Conservation (phyloP, 2,888 invertebrate genomes). For the Nebria brevicollis region DNA sequence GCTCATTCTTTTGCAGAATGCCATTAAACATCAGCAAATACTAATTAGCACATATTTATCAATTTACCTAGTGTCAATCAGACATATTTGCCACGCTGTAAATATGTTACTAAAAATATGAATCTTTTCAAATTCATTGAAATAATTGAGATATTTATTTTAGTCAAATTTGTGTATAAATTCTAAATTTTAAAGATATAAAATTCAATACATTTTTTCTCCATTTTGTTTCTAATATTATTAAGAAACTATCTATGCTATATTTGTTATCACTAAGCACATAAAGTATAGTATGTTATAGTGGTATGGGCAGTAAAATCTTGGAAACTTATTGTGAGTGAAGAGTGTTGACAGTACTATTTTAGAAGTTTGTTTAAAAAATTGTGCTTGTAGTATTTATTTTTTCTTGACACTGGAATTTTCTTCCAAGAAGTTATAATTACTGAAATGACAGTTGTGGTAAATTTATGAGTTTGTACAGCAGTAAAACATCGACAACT, state of each 20-base stretch:
- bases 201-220: too few relatives aligned
- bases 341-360: conserved; percentile 19
- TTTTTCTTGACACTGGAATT: conserved; percentile 56
- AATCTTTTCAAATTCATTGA: too few relatives aligned
- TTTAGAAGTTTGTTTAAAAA: conserved; percentile 56
- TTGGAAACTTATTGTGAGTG: neutral
- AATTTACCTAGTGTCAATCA: conserved; percentile 29
- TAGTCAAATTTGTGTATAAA: too few relatives aligned
- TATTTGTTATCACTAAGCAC: neutral
- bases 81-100: neutral
- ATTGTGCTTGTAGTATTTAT: conserved; percentile 52
- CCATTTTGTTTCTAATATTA: too few relatives aligned
- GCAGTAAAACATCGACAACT: conserved; percentile 52
- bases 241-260: neutral
- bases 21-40: conserved; percentile 44
- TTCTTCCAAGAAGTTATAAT: conserved; percentile 56
- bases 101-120: too few relatives aligned
- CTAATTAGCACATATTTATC: conserved; percentile 44
- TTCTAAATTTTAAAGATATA: too few relatives aligned
- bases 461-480: conserved; percentile 55
- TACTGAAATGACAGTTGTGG: conserved; percentile 51
- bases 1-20: conserved; percentile 43
- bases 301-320: neutral
- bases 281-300: neutral
- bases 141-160: too few relatives aligned